Evolutionary conservation across 1,140 invertebrate species (phyloP), one percentile per base, ranked within the genome.

Genomic region (Epicauta chinensis): DNA sequence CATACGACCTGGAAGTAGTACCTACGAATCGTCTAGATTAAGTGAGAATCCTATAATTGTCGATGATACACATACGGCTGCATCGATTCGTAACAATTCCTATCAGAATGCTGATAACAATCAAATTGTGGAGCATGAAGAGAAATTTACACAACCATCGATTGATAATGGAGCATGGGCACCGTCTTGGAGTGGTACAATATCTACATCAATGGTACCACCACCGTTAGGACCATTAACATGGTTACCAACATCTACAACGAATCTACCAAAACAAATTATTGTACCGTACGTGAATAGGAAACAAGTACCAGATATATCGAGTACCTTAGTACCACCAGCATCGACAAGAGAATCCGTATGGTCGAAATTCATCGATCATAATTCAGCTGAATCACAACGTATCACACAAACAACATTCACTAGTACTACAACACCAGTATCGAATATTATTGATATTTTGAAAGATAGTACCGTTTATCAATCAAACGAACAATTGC

Each of bases 221-320:
- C 63, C 74, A 1, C 67, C 72, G 15, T 64, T 66, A 51, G 59
- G 60, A 7, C 60, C 67, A 34, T 48, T 61, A 0, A 38, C 49
- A 17, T 56, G 63, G 53, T n/a, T 52, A n/a, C n/a, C n/a, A 17
- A 52, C 55, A 13, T 51, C 61, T n/a, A 64, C 62, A 1, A 64
- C 62, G 48, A 69, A 69, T 50, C 68, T 74, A n/a, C 70, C 82
- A 67, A 74, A 84, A 10, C 86, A 88, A 71, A 83, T 88, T 48
- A 84, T 89, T 29, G 83, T 89, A 51, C 86, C 87, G 0, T 89
- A 88, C 57, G 84, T 81, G 1, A 78, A 62, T 31, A 58, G 59
- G 3, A 59, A 56, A 2, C 32, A 58, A 23, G 50, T 57, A 15
- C 58, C 62, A 10, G 48, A 62, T 40, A 65, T 59, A 34, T 59